Conservation (phyloP, 2,888 invertebrate species). For the Tanytarsus gracilentus region DNA sequence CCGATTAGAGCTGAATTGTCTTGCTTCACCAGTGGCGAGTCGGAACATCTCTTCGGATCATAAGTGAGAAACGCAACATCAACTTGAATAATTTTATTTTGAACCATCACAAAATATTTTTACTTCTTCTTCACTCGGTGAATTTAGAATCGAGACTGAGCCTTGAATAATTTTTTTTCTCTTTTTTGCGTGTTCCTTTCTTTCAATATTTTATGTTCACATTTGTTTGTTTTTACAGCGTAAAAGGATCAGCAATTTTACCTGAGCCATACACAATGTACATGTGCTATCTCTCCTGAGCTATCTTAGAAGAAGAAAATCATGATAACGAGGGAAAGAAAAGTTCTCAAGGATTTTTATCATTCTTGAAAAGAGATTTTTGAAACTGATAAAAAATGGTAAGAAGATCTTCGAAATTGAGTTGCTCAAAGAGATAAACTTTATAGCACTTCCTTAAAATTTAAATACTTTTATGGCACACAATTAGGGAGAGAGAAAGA, state of each 20-base stretch:
- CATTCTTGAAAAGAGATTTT: no score
- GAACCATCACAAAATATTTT: conserved; percentile 12
- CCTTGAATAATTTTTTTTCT: neutral
- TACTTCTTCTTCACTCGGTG: neutral
- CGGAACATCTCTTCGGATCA: conserved; percentile 16
- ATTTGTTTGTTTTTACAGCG: conserved; percentile 24
- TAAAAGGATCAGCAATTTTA: conserved; percentile 10
- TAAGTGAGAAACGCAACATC: conserved; percentile 26
- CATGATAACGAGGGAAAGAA: neutral
- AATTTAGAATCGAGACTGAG: neutral
- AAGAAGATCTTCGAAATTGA: no score
- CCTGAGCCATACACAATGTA: conserved; percentile 2
- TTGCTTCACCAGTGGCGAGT: conserved; percentile 20
- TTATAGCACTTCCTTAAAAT: no score
- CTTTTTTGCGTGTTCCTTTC: neutral
- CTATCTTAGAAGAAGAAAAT: neutral
- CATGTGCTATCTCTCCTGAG: no score
- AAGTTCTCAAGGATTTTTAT: conserved; percentile 14
- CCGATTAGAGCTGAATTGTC: conserved; percentile 13
- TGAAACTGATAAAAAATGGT: no score
- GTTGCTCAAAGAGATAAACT: no score
- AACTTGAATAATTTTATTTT: conserved; percentile 9
- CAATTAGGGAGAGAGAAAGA: no score
- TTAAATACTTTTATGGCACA: no score
- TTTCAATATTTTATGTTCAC: neutral